Percentiles rank a stretch among this genome's conserved stretches.
Conservation (phyloP, 2,797 vertebrate genomes). For the Platyrinchus mystaceus region DNA sequence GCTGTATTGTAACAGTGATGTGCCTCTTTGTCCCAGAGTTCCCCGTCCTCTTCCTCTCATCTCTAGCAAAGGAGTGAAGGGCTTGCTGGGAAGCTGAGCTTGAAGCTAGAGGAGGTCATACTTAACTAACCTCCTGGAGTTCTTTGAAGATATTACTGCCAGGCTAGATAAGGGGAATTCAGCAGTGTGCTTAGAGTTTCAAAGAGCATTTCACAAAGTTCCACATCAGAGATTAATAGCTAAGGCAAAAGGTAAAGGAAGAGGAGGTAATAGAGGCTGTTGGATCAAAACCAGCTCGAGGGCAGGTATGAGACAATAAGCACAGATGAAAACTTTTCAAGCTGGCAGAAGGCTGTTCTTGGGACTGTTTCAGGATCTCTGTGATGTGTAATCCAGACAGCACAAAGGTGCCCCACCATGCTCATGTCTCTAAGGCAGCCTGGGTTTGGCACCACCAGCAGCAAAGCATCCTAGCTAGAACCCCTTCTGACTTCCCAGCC, state of each 20-base stretch:
- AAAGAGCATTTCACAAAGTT: slow-evolving; percentile 69
- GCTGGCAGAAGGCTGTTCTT: slow-evolving; percentile 50
- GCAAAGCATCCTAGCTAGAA: not conserved
- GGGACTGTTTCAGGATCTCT: slow-evolving; percentile 45
- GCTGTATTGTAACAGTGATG: not conserved
- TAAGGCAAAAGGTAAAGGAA: slow-evolving; percentile 67
- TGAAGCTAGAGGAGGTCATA: slow-evolving; percentile 69
- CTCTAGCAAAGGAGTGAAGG: slow-evolving; percentile 55
- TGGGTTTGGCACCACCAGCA: not conserved
- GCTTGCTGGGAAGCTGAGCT: slow-evolving; percentile 69
- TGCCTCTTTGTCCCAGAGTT: slow-evolving; percentile 40
- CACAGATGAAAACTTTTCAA: slow-evolving; percentile 60
- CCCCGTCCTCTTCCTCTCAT: slow-evolving; percentile 8
- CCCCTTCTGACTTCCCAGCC: not conserved
- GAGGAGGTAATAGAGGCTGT: slow-evolving; percentile 61
- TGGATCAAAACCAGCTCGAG: slow-evolving; percentile 52
- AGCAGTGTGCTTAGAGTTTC: slow-evolving; percentile 61
- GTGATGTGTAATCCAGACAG: not conserved
- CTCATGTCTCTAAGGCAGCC: not conserved
- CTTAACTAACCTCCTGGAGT: slow-evolving; percentile 71
- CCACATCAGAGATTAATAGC: slow-evolving; percentile 66
- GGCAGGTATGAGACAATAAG: slow-evolving; percentile 66
- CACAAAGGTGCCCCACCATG: slow-evolving; percentile 20
- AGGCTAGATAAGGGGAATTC: slow-evolving; percentile 69
- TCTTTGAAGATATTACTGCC: slow-evolving; percentile 73